Evolutionary conservation across 2,113 vertebrate genomes (phyloP), one percentile per base, ranked within the genome.

Genomic region (Megalops atlanticus): DNA sequence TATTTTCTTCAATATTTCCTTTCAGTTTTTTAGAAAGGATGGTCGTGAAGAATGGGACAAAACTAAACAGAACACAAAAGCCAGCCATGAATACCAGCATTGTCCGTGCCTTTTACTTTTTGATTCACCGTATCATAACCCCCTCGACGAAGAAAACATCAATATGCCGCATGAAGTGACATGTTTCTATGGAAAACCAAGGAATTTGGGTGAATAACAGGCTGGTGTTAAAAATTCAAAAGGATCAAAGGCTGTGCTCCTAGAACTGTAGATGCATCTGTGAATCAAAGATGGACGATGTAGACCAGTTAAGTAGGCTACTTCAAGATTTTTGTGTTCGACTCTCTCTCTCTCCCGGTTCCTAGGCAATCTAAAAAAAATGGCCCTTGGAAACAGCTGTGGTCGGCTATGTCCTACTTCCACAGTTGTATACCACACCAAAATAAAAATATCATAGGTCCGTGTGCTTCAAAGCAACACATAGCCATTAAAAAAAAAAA

Each of bases 91-190:
- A 98, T 96, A 92, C 93, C 83, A 90, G 91, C 91, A 96, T 98
- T 98, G 98, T 98, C 93, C 91, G 76, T 81, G 93, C 93, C 94
- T 96, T 97, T 97, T 93, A 95, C 91, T 94, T 91, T 96, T 94
- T 97, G 97, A 98, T 98, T 97, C 95, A 98, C 96, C 97, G 97
- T 98, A 97, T 98, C 98, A 98, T 96, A 97, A 98, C 98, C 97
- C 98, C 97, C 91, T 96, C 95, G 95, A 97, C 91, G 97, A 97
- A 96, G 96, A 98, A 97, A 97, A 97, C 97, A 98, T 99, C 96
- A 99, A 98, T 98, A 98, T 99, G 95, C 96, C 91, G 86, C 92
- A 93, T 95, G 94, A 97, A 97, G 96, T 95, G 95, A 96, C 95
- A 94, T 95, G 97, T 98, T 99, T 99, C 97, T 99, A 98, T 98